Conservation (phyloP, 2,797 vertebrate genomes). For the Allobates femoralis region DNA sequence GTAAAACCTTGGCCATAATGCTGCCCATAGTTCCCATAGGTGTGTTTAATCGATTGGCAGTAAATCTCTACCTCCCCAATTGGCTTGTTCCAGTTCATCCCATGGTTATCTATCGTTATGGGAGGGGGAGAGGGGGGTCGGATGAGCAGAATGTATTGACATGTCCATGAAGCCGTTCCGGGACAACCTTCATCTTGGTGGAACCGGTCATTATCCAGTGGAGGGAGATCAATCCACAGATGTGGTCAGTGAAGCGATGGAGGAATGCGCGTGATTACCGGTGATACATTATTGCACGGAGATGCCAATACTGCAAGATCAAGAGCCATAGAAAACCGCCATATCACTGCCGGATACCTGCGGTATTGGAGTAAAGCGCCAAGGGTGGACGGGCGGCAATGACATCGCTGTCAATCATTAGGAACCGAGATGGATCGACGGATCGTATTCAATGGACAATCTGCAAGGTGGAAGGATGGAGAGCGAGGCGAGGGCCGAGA, state of each 20-base stretch:
- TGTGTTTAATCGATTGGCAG: neutral
- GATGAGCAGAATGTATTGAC: constrained; percentile 22
- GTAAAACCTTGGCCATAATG: neutral
- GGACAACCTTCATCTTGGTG: neutral
- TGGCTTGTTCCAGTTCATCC: neutral
- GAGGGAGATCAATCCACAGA: constrained; percentile 9
- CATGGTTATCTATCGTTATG: neutral
- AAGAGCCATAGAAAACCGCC: neutral
- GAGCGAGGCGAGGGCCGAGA: too few relatives aligned
- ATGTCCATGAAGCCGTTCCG: neutral
- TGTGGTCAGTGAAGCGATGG: neutral
- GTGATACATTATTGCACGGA: constrained; percentile 2
- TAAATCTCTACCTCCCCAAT: neutral
- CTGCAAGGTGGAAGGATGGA: neutral
- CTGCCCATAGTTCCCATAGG: neutral
- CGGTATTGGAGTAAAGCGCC: neutral
- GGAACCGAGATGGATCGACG: neutral
- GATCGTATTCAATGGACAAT: neutral
- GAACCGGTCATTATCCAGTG: neutral
- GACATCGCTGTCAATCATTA: neutral
- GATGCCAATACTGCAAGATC: neutral
- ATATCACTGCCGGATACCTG: neutral
- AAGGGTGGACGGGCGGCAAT: neutral
- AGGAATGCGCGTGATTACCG: neutral
- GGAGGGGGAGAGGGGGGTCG: too few relatives aligned